Base-by-base conservation (phyloP, 2,888 invertebrate species). In the Oithona nana region DNA sequence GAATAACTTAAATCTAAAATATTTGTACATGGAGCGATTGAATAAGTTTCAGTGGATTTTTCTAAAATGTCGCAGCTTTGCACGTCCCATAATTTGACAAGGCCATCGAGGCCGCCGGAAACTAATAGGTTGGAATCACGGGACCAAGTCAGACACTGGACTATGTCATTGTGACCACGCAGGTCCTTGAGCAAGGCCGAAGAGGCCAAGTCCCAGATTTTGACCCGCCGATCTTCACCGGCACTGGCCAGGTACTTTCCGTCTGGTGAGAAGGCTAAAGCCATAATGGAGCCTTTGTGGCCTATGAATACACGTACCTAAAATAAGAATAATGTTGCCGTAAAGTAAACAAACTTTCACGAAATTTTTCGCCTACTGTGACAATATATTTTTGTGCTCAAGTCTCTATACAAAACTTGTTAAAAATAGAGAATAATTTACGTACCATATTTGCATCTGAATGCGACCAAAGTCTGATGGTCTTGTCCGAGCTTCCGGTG, bases 401-500 rank as follows among this genome's bases (percentile, higher is more conserved):
- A n/a, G n/a, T n/a, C n/a, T n/a, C n/a, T n/a, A n/a, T n/a, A n/a
- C n/a, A n/a, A n/a, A n/a, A n/a, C n/a, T n/a, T 39, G 39, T 39
- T 39, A 16, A 39, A 39, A 39, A n/a, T n/a, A n/a, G n/a, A n/a
- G n/a, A n/a, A n/a, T 39, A 13, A 67, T 39, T 73, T 67, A n/a
- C 73, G 68, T 16, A 73, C 71, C 55, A 87, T 77, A 67, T 83
- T 83, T 13, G 86, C 89, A 70, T 86, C 86, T 65, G 84, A 82
- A 61, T 88, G 80, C 67, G 81, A 83, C 92, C 92, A 94, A 69
- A 94, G 75, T 31, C 92, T 80, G 57, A 92, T 82, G 49, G 84
- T 85, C 71, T 84, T 83, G 76, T 94, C 94, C n/a, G 84, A 81
- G 1, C 92, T 88, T 11, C 90, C 93, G 0, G 88, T 87, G 48